Base-by-base conservation (phyloP, 1,140 invertebrate genomes). In the Brachionus koreanus region DNA sequence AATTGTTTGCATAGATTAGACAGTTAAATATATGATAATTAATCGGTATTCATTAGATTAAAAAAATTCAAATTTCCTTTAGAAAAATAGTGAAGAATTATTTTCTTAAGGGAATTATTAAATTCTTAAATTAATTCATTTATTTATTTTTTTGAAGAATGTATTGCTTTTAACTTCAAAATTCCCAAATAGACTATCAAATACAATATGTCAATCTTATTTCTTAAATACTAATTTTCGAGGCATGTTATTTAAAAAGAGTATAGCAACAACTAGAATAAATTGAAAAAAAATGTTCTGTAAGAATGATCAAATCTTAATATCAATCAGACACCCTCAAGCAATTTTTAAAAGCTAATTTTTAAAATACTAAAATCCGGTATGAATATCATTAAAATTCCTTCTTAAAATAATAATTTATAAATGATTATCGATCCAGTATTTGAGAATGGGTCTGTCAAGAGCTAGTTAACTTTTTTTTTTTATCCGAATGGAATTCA, bases 121-220 rank as follows among this genome's bases (percentile, higher is more conserved):
- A 69, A 69, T 69, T 69, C 37, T n/a, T 69, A 69, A 69, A 69
- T 69, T 69, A 69, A n/a, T 69, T 69, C 65, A 69, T 65, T 61
- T 61, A 46, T 46, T 46, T 46, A 6, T 69, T 69, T 25, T n/a
- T 69, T 37, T 13, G 3, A 37, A 69, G n/a, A 69, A 69, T 69
- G 65, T 69, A 69, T 69, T 33, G 65, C 65, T 69, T 69, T 69
- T n/a, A 33, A 16, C 13, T 37, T 16, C 16, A 69, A 69, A 69
- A 69, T 69, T 65, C 10, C n/a, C 61, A 69, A n/a, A 19, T 33
- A 69, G 29, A 69, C 16, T 37, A 69, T 16, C n/a, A 42, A 69
- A 69, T 29, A 46, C 69, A 74, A 74, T 74, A 74, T 74, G 69
- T 74, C 69, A 74, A 74, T 74, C 7, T 46, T 25, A 74, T 74